Base-by-base conservation (phyloP, 1,140 invertebrate species). In the Brachionus rotundiformis region DNA sequence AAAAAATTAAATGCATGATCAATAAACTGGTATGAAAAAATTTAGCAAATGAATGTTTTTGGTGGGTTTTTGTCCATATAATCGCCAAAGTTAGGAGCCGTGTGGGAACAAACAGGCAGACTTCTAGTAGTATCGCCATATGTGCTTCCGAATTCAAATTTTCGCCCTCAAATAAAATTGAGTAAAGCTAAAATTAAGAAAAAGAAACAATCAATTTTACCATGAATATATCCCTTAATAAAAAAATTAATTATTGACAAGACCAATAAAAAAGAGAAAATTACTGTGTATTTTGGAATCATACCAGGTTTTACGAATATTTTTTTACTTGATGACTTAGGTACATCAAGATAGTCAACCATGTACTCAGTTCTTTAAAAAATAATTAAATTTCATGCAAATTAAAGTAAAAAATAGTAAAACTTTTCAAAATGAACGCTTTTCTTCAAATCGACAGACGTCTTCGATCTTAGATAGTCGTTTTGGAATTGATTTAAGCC, bases 241-340 rank as follows among this genome's bases (percentile, higher is more conserved):
- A 23, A 39, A 61, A 44, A 29, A 44, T 23, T 29, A 33, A 47
- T 25, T 47, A 49, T 29, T 29, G 47, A 31, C 27, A 8, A 13
- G 13, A 4, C 13, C 11, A n/a, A 54, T 87, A 86, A 85, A 83
- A 85, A 86, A 27, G n/a, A n/a, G n/a, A 87, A 83, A 83, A 87
- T 87, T 80, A 87, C 87, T 11, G 87, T 88, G 83, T 88, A 88
- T 81, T 86, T 86, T 7, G 87, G 87, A 23, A 88, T 86, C 87
- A 88, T 88, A 3, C 87, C 87, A 75, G 86, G 85, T 16, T 83
- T 82, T 7, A 83, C 39, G 68, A 86, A 88, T 16, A 88, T 73
- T 39, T 63, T 7, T 82, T 82, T 54, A 84, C 85, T 82, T 85
- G 86, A 36, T 83, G 75, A 49, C 41, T 73, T 73, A 7, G 68